Conservation (phyloP, 2,113 vertebrate species). For the Junco hyemalis region DNA sequence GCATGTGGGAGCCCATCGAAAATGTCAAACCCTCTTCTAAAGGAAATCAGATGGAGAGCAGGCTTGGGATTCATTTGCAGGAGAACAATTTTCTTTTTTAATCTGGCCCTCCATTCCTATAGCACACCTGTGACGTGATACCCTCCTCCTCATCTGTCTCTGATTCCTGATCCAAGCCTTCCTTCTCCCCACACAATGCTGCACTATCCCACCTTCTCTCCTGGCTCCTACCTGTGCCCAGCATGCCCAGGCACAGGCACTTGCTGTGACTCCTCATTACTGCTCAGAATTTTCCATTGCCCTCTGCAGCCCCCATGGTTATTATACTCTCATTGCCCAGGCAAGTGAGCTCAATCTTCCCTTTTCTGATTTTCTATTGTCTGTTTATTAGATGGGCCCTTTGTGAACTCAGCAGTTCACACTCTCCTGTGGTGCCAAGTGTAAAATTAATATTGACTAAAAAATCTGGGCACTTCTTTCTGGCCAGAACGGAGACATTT, state of each 20-base stretch:
- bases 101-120: not conserved
- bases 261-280: constrained; percentile 36
- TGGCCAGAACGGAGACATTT: constrained; percentile 53
- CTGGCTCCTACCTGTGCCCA: not conserved
- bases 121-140: not conserved
- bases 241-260: not conserved
- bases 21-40: not conserved
- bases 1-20: not conserved
- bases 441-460: constrained; percentile 75
- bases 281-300: constrained; percentile 46
- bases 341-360: constrained; percentile 48
- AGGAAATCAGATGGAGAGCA: not conserved
- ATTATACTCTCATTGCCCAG: constrained; percentile 16
- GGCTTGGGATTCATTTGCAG: not conserved
- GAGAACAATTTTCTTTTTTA: not conserved
- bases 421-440: constrained; percentile 65
- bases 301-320: constrained; percentile 42
- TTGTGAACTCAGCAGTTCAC: constrained; percentile 64
- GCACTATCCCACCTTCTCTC: not conserved
- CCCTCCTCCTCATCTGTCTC: constrained; percentile 29
- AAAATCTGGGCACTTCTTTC: constrained; percentile 64
- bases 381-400: constrained; percentile 68
- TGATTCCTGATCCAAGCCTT: not conserved
- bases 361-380: constrained; percentile 59
- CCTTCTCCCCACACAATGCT: not conserved